Base-by-base conservation (phyloP, 2,797 vertebrate species). In the Sus cebifrons region DNA sequence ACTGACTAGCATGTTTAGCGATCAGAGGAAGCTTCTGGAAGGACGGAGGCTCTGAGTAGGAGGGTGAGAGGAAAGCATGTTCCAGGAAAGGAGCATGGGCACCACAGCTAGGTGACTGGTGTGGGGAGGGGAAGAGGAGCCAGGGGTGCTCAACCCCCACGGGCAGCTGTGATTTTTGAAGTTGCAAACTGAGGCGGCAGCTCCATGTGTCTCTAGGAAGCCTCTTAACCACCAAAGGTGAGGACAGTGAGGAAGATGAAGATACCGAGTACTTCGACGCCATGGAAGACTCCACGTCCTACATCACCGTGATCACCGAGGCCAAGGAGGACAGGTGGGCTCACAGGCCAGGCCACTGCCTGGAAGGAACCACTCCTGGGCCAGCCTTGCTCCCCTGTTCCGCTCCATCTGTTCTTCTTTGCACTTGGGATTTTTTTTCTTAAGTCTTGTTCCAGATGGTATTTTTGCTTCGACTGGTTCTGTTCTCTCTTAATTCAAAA, bases 161-260 rank as follows among this genome's bases (percentile, higher is more conserved):
- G 5, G 32, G 52, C 4, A 18, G 64, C 74, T 0, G 1, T 6
- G 64, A 27, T 3, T 17, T 21, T 0, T 32, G 18, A 78, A n/a
- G 29, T 3, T 29, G 25, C 20, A 29, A 23, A 83, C 12, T 60
- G 68, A 86, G 52, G 56, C 16, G 6, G 86, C 0, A 2, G 5
- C 75, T 94, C 25, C 7, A 0, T 27, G 9, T 89, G 36, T 91
- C 32, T 75, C 56, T 27, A 98, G 98, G 96, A 95, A 96, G 95
- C 94, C 65, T 95, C 96, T 85, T 95, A 92, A 93, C 91, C 62
- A 20, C 97, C 78, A 99, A 99, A 99, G 99, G 99, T 96, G 99
- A 99, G 93, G 99, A 99, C 95, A 99, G 99, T 99, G 99, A 99
- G 97, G 99, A 99, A 99, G 99, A 99, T 99, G 99, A 99, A 98